phyloP scores from a whole-genome alignment of 2,888 invertebrate species.

The Cryptocheilus praepositus region DNA sequence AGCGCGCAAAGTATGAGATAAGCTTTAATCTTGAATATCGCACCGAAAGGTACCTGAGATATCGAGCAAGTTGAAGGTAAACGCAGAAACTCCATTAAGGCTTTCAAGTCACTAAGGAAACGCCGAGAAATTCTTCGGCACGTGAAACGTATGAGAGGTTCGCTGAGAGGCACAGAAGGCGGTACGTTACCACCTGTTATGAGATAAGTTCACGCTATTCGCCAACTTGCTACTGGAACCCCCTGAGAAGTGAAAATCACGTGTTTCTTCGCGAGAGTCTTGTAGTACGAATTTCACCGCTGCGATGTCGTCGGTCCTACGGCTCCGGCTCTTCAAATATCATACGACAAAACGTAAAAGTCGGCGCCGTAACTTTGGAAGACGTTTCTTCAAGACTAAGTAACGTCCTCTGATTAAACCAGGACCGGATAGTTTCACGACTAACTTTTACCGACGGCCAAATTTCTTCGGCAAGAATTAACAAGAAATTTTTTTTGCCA shows the following conservation, averaged over 20 bases:
- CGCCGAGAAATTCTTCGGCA: slow-evolving; percentile 15
- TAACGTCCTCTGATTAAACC: too few relatives aligned
- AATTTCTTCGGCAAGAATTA: too few relatives aligned
- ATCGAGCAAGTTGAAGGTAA: slow-evolving; percentile 10
- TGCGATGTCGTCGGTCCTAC: too few relatives aligned
- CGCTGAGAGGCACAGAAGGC: slow-evolving; percentile 18
- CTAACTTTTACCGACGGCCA: too few relatives aligned
- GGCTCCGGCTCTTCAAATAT: too few relatives aligned
- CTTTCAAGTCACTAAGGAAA: slow-evolving; percentile 5
- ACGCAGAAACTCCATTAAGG: slow-evolving; percentile 15
- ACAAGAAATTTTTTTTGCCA: too few relatives aligned
- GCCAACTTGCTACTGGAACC: slow-evolving; percentile 35
- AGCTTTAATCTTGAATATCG: too few relatives aligned
- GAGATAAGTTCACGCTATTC: slow-evolving; percentile 34
- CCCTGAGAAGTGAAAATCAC: slow-evolving; percentile 25
- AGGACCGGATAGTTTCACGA: too few relatives aligned
- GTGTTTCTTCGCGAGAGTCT: background rate
- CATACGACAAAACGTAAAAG: too few relatives aligned
- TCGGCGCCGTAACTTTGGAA: background rate
- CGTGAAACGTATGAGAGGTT: slow-evolving; percentile 16
- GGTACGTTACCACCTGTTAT: slow-evolving; percentile 39
- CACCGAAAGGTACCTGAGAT: too few relatives aligned
- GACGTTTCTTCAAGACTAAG: background rate
- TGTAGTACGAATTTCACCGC: too few relatives aligned
- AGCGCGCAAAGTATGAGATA: too few relatives aligned